Evolutionary conservation across 2,113 vertebrate species (phyloP).

Genomic region (Urocitellus parryii): DNA sequence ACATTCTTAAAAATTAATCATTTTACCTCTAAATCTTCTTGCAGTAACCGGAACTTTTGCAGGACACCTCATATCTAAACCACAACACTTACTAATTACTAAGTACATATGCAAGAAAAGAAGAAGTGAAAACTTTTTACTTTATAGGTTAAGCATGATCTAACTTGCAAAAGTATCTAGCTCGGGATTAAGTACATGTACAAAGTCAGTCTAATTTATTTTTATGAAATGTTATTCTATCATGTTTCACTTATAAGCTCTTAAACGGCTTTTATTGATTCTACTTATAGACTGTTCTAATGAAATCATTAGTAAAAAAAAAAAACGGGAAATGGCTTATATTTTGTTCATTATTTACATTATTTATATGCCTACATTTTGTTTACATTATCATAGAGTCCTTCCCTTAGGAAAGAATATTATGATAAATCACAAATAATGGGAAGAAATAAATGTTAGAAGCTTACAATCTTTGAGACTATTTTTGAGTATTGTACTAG

Average conservation of each 20-base stretch:
- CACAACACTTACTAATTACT: slow-evolving; percentile 18
- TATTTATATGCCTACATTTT: neutral
- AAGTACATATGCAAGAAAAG: slow-evolving; percentile 39
- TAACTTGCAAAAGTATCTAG: neutral
- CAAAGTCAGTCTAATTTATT: neutral
- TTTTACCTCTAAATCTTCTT: too few relatives aligned
- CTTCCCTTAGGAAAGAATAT: slow-evolving; percentile 36
- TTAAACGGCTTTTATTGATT: slow-evolving; percentile 4
- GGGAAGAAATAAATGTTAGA: neutral
- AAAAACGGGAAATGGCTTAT: neutral
- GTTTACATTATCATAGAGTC: neutral
- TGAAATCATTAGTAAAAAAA: slow-evolving; percentile 24
- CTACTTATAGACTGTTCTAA: neutral
- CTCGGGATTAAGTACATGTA: slow-evolving; percentile 41
- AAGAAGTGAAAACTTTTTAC: slow-evolving; percentile 4
- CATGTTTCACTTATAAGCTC: neutral
- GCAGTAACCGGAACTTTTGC: too few relatives aligned
- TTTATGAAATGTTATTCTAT: slow-evolving; percentile 32
- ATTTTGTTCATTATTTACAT: neutral
- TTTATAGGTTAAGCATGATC: neutral
- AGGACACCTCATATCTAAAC: too few relatives aligned
- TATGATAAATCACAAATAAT: neutral
- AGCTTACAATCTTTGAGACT: neutral
- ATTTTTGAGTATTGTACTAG: neutral
- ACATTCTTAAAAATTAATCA: too few relatives aligned